Conservation (phyloP, 2,888 invertebrate genomes). For the Temnothorax ravouxi region DNA sequence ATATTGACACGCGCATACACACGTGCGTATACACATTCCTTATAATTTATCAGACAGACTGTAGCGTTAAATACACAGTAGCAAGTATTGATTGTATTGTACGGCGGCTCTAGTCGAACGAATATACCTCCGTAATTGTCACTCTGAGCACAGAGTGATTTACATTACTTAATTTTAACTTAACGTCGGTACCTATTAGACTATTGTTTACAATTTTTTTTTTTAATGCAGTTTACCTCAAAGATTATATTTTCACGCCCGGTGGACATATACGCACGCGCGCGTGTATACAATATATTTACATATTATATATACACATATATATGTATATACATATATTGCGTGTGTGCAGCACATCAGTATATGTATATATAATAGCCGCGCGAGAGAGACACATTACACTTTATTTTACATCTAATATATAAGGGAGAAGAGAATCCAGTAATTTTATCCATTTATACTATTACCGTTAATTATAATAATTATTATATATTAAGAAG, state of each 20-base stretch:
- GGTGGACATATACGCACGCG: conserved; percentile 27
- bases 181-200: conserved; percentile 83
- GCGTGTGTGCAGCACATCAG: neutral
- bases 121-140: conserved; percentile 83
- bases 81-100: conserved; percentile 82
- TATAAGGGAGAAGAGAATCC: conserved; percentile 58
- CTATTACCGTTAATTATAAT: conserved; percentile 78
- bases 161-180: conserved; percentile 81
- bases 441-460: conserved; percentile 75
- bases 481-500: conserved; percentile 73
- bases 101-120: conserved; percentile 85
- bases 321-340: conserved; percentile 12
- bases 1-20: neutral
- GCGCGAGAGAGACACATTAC: conserved; percentile 69
- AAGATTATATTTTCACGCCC: conserved; percentile 72
- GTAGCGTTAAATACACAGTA: conserved; percentile 76
- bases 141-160: conserved; percentile 62
- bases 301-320: conserved; percentile 16
- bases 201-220: conserved; percentile 77
- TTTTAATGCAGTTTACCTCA: conserved; percentile 82
- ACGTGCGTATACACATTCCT: conserved; percentile 16
- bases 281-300: conserved; percentile 27
- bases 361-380: conserved; percentile 57
- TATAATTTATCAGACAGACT: conserved; percentile 50
- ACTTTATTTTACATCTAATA: conserved; percentile 72